A percentile compares a stretch with the other conserved stretches of the same genome.
Evolutionary conservation across 2,888 invertebrate species (phyloP).

Genomic region (Xanthorhoe designata): DNA sequence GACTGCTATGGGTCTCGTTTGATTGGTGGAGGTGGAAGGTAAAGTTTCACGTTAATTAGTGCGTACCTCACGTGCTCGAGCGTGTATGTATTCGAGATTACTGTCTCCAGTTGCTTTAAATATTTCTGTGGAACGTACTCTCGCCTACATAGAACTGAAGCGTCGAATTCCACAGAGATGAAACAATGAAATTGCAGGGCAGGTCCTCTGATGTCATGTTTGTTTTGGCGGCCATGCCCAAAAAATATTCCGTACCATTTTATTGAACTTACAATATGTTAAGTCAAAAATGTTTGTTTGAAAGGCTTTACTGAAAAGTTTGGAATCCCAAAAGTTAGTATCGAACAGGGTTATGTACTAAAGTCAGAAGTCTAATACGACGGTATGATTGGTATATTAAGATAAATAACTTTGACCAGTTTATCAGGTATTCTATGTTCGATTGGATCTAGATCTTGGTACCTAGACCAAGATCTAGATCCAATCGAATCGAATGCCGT

Average conservation of each 20-base stretch:
- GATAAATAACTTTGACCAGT: slow-evolving; percentile 25
- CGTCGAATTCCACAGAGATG: slow-evolving; percentile 1
- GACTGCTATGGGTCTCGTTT: slow-evolving; percentile 65
- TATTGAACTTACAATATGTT: background rate
- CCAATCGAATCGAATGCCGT: slow-evolving; percentile 53
- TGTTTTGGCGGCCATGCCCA: background rate
- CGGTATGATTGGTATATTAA: background rate
- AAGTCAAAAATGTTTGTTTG: background rate
- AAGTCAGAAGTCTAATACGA: too few relatives aligned
- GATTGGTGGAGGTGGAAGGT: slow-evolving; percentile 66
- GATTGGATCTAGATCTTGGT: slow-evolving; percentile 1
- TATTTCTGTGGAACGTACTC: slow-evolving; percentile 45
- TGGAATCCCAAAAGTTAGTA: too few relatives aligned
- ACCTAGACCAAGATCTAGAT: slow-evolving; percentile 42
- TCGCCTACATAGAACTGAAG: background rate
- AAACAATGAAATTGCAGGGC: slow-evolving; percentile 14
- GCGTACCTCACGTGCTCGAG: slow-evolving; percentile 77
- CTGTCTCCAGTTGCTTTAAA: slow-evolving; percentile 56
- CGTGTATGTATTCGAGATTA: slow-evolving; percentile 73
- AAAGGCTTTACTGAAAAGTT: too few relatives aligned
- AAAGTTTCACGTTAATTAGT: slow-evolving; percentile 85
- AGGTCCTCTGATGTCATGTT: slow-evolving; percentile 5
- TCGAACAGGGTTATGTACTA: too few relatives aligned
- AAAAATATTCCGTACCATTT: background rate
- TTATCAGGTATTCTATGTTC: slow-evolving; percentile 33